Evolutionary conservation across 2,113 vertebrate genomes (phyloP).

Genomic region (Cochlearius cochlearius): DNA sequence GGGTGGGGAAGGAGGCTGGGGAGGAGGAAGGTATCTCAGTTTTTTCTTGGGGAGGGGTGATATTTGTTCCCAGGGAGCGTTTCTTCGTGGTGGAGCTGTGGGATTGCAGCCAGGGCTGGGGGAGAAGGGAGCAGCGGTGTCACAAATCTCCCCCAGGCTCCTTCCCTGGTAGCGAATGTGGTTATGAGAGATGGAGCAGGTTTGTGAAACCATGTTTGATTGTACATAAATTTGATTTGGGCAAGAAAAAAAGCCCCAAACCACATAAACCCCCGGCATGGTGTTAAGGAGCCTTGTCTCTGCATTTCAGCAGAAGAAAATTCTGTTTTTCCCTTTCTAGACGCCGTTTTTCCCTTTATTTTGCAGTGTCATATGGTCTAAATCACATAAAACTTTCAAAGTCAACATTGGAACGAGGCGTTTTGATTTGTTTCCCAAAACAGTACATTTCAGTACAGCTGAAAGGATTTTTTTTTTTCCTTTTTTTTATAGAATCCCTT

Average conservation of each 20-base stretch:
- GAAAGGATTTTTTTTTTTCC: not conserved
- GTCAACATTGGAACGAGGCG: constrained; percentile 29
- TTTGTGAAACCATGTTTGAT: not conserved
- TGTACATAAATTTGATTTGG: constrained; percentile 1
- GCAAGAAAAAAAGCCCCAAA: not conserved
- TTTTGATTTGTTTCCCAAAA: constrained; percentile 61
- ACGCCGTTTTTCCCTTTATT: constrained; percentile 32
- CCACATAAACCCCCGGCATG: not conserved
- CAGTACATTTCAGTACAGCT: constrained; percentile 31
- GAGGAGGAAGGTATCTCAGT: not conserved
- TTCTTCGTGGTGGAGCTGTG: not conserved
- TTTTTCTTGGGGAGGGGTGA: not conserved
- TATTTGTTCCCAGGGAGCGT: not conserved
- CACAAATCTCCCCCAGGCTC: not conserved
- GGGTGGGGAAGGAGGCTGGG: not conserved
- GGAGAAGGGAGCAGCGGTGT: not conserved
- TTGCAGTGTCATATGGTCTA: constrained; percentile 52
- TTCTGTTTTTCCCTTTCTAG: not conserved
- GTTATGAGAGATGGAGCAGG: not conserved
- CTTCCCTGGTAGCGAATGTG: not conserved
- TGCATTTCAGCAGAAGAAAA: not conserved
- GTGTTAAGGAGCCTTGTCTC: constrained; percentile 26
- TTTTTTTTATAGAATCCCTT: not conserved
- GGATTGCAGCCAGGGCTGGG: not conserved
- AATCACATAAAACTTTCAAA: constrained; percentile 60